A percentile compares a stretch with the other conserved stretches of the same genome.
Conservation (phyloP, 2,797 vertebrate species). For the Xiphophorus birchmanni region DNA sequence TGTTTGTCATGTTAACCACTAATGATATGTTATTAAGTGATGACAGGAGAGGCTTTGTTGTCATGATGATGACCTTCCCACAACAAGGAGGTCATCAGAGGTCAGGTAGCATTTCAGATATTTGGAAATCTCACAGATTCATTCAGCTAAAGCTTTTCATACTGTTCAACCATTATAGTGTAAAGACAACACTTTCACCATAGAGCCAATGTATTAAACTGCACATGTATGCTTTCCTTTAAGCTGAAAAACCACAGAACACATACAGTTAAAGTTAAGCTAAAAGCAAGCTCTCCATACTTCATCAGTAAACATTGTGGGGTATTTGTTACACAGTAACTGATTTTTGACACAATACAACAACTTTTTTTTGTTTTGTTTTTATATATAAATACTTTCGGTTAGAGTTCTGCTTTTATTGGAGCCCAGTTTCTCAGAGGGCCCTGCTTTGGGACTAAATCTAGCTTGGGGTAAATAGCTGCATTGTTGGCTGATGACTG, state of each 20-base stretch:
- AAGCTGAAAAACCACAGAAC: neutral
- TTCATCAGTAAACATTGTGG: slow-evolving; percentile 3
- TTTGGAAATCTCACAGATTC: neutral
- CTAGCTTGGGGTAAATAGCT: slow-evolving; percentile 64
- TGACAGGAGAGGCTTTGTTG: neutral
- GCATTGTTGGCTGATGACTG: slow-evolving; percentile 69
- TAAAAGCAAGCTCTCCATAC: neutral
- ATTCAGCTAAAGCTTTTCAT: neutral
- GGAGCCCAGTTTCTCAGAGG: slow-evolving; percentile 43
- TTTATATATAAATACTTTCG: slow-evolving; percentile 12
- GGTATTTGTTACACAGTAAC: neutral
- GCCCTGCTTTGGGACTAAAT: slow-evolving; percentile 64
- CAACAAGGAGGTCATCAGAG: neutral
- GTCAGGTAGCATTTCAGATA: neutral
- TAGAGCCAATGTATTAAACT: neutral
- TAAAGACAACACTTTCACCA: neutral
- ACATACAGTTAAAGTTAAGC: neutral
- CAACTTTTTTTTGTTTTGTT: slow-evolving; percentile 13
- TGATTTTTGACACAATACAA: too few relatives aligned
- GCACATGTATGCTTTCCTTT: neutral
- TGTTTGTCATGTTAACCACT: neutral
- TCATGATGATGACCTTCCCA: too few relatives aligned
- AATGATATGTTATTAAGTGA: neutral
- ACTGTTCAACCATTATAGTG: neutral
- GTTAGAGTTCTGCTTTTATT: slow-evolving; percentile 56